These are phyloP conservation scores for Neolamprologus modestus DNA, from an alignment of 2,113 vertebrate species.

Conservation along the genomic window DNA sequence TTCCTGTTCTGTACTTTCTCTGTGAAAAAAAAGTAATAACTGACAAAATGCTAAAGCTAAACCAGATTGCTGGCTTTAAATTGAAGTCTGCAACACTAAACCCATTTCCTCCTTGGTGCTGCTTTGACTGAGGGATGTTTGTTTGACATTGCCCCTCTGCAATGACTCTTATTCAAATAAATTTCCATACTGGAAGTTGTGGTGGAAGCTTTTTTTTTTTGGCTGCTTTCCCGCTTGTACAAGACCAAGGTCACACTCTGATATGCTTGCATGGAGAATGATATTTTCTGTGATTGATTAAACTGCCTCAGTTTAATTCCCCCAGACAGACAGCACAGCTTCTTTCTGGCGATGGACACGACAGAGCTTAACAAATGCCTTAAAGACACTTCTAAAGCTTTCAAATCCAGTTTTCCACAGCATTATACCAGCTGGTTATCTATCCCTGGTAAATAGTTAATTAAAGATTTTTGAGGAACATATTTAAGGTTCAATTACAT, in stretches of 20 bases:
- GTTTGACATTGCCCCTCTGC: background rate
- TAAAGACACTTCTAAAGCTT: slow-evolving; percentile 12
- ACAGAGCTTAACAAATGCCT: background rate
- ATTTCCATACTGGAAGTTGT: slow-evolving; percentile 34
- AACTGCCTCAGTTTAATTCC: slow-evolving; percentile 18
- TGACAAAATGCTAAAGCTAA: background rate
- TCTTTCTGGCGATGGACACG: background rate
- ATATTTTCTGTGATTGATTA: slow-evolving; percentile 6
- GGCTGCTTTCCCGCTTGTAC: background rate
- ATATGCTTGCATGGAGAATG: background rate
- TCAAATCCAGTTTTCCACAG: background rate
- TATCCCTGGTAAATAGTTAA: background rate
- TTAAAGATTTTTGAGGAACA: background rate
- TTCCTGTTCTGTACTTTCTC: background rate
- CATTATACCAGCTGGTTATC: background rate
- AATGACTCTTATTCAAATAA: slow-evolving; percentile 20
- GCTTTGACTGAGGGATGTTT: background rate
- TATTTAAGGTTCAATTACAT: background rate
- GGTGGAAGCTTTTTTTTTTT: background rate
- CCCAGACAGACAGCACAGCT: background rate
- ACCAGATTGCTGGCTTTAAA: background rate
- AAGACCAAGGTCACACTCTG: slow-evolving; percentile 19
- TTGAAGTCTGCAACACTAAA: background rate
- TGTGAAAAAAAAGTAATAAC: background rate
- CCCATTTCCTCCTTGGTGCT: background rate